Evolutionary conservation across 1,140 invertebrate species (phyloP).

Genomic region (Gryon sp.): DNA sequence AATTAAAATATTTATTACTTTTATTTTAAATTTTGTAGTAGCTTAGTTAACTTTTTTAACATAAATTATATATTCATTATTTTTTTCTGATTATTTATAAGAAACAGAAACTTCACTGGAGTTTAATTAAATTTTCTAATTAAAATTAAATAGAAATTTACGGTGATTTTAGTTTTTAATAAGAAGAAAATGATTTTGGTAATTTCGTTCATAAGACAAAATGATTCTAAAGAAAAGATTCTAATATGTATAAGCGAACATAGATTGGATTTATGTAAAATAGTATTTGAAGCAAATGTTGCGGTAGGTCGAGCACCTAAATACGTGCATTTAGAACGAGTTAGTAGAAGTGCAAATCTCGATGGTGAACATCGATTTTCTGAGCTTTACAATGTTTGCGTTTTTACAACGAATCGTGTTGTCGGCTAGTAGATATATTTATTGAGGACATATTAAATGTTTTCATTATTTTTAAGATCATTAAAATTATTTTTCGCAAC

Average conservation of each 20-base stretch:
- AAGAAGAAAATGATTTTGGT: no score
- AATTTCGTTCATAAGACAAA: no score
- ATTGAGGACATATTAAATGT: not conserved
- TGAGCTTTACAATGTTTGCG: constrained; percentile 33
- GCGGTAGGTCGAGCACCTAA: constrained; percentile 42
- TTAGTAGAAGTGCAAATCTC: constrained; percentile 43
- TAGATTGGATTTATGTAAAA: constrained; percentile 38
- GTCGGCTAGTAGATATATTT: constrained; percentile 10
- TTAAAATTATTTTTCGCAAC: no score
- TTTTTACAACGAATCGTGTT: constrained; percentile 32
- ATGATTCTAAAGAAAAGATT: not conserved
- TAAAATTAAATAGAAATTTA: no score
- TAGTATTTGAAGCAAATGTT: constrained; percentile 38
- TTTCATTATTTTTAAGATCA: not conserved
- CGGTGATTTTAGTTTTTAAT: no score
- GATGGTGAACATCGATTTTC: constrained; percentile 49
- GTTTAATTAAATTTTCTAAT: no score
- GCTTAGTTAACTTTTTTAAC: no score
- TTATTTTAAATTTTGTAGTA: no score
- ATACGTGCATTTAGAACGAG: constrained; percentile 55
- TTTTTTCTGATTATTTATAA: no score
- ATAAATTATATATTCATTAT: no score
- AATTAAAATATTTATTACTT: no score
- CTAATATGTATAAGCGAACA: constrained; percentile 4
- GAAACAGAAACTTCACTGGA: no score